These are phyloP conservation scores for Chelonus insularis DNA, from an alignment of 1,140 invertebrate species.

Conservation along the genomic window DNA sequence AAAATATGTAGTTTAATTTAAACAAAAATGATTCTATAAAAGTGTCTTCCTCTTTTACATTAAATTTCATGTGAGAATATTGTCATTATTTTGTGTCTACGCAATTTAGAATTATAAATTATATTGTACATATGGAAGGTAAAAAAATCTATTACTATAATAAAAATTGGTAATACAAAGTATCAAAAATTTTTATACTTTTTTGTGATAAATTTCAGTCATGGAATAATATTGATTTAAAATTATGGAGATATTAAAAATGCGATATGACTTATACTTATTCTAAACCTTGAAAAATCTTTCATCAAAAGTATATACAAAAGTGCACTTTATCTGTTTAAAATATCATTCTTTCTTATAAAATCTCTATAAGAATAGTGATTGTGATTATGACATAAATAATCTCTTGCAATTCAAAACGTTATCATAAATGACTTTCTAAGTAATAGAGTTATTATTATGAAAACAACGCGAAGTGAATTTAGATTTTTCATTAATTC, in stretches of 20 bases:
- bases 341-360: background rate
- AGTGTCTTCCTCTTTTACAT: too few species aligned
- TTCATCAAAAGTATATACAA: slow-evolving; percentile 15
- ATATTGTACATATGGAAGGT: slow-evolving; percentile 1
- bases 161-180: background rate
- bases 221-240: background rate
- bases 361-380: background rate
- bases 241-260: too few species aligned
- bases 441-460: too few species aligned
- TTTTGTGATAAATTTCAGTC: background rate
- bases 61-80: too few species aligned
- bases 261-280: background rate
- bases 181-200: background rate
- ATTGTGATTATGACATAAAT: slow-evolving; percentile 9
- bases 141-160: background rate
- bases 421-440: too few species aligned
- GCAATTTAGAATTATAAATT: slow-evolving; percentile 12
- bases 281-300: background rate
- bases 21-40: background rate
- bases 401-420: slow-evolving; percentile 3
- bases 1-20: background rate
- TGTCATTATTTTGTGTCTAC: too few species aligned
- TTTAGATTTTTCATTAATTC: too few species aligned
- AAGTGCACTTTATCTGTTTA: background rate
- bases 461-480: background rate